Evolutionary conservation across 2,797 vertebrate species (phyloP).

Genomic region (Diceros bicornis): DNA sequence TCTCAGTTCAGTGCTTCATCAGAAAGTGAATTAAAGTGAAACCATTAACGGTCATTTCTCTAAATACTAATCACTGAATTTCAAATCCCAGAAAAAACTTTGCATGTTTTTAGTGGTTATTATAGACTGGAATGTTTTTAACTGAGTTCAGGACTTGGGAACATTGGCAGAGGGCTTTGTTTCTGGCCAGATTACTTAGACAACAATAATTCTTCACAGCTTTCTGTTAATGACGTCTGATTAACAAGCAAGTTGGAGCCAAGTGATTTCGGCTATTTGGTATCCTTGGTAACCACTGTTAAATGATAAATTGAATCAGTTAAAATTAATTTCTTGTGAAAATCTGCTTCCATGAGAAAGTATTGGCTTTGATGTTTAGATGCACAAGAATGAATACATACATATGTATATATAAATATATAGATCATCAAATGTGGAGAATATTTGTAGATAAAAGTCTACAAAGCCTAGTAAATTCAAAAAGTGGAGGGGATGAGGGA

Average conservation of each 20-base stretch:
- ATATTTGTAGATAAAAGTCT: constrained; percentile 56
- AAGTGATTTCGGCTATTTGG: constrained; percentile 81
- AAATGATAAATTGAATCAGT: constrained; percentile 81
- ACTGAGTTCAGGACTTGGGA: constrained; percentile 53
- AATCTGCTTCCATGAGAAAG: constrained; percentile 62
- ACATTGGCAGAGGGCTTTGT: constrained; percentile 10
- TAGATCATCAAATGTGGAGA: background rate
- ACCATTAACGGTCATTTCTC: constrained; percentile 67
- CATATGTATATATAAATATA: background rate
- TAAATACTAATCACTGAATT: constrained; percentile 73
- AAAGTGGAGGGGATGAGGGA: background rate
- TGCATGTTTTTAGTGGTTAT: constrained; percentile 64
- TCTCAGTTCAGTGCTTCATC: constrained; percentile 77
- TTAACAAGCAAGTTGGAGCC: constrained; percentile 79
- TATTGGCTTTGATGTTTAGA: constrained; percentile 73
- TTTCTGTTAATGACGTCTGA: constrained; percentile 81
- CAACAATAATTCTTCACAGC: constrained; percentile 75
- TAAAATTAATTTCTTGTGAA: constrained; percentile 85
- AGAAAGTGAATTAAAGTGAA: constrained; percentile 78
- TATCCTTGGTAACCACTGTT: constrained; percentile 85
- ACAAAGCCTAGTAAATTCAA: constrained; percentile 26
- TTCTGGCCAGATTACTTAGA: constrained; percentile 72
- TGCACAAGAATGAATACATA: background rate
- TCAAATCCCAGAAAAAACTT: constrained; percentile 66
- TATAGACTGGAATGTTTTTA: constrained; percentile 68